Conservation (phyloP, 1,140 invertebrate species). For the Philopotamus ludificatus region DNA sequence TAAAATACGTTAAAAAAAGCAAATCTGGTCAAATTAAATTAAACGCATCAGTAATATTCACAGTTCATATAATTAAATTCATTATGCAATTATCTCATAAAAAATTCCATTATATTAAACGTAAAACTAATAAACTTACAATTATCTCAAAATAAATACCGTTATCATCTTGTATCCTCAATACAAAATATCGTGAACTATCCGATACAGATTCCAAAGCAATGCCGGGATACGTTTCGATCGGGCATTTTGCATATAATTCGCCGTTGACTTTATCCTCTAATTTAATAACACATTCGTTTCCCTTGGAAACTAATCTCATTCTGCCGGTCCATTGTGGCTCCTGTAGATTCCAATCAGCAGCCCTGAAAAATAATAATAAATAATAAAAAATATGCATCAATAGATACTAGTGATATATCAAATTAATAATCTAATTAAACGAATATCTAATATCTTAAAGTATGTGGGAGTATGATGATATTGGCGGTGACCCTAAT, state of each 20-base stretch:
- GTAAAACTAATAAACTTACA: background rate
- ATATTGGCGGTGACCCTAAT: too few species aligned
- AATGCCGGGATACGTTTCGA: constrained; percentile 92
- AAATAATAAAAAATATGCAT: too few species aligned
- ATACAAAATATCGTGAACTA: constrained; percentile 98
- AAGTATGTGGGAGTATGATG: too few species aligned
- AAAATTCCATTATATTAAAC: background rate
- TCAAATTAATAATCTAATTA: too few species aligned
- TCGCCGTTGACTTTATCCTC: constrained; percentile 95
- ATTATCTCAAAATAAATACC: too few species aligned
- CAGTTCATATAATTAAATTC: too few species aligned
- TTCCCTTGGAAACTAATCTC: constrained; percentile 85
- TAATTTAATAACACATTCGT: constrained; percentile 84
- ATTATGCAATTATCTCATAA: too few species aligned
- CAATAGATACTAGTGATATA: too few species aligned
- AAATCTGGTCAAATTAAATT: too few species aligned
- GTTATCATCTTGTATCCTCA: constrained; percentile 93
- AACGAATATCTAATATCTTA: too few species aligned
- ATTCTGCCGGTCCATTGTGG: constrained; percentile 97
- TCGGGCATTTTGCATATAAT: constrained; percentile 97
- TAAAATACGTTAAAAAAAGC: too few species aligned
- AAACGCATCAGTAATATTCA: too few species aligned
- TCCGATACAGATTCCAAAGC: constrained; percentile 95
- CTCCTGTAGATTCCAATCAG: constrained; percentile 95
- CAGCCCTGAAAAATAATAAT: constrained; percentile 78